Evolutionary conservation across 23 tunicate species (phyloP).

Genomic region (Oikopleura vanhoeffeni): DNA sequence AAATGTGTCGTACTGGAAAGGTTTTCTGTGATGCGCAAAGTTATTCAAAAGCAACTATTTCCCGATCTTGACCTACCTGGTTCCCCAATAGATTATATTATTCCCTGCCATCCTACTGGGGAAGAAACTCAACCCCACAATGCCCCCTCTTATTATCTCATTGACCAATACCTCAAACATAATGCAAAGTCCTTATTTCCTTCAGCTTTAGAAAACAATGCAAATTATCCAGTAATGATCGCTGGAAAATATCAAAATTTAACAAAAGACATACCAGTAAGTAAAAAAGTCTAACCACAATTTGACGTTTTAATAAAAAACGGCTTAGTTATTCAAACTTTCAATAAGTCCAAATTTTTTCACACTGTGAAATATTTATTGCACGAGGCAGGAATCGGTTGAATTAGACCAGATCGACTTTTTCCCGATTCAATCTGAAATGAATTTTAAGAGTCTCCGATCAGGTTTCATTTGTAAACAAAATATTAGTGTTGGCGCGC

Average conservation of each 20-base stretch:
- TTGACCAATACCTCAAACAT: background rate
- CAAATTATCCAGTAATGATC: background rate
- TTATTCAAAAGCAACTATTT: background rate
- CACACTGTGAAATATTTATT: too few species aligned
- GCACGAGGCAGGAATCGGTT: too few species aligned
- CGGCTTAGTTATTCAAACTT: too few species aligned
- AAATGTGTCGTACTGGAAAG: background rate
- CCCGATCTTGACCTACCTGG: background rate
- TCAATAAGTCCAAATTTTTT: too few species aligned
- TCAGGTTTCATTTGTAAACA: too few species aligned
- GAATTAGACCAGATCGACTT: too few species aligned
- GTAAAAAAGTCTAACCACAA: too few species aligned
- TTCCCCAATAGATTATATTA: background rate
- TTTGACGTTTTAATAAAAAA: too few species aligned
- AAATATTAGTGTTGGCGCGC: too few species aligned
- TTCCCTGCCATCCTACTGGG: background rate
- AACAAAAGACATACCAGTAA: background rate
- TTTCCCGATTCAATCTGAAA: too few species aligned
- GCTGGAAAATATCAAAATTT: slow-evolving; percentile 1
- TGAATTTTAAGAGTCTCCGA: too few species aligned
- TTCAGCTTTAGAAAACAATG: too few species aligned
- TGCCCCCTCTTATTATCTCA: background rate
- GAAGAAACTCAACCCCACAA: background rate
- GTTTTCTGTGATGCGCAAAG: background rate
- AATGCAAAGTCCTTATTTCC: background rate